Percentiles rank a stretch among this genome's conserved stretches.
phyloP scores from a whole-genome alignment of 2,797 vertebrate genomes.

The Heteromormyrus szaboi region DNA sequence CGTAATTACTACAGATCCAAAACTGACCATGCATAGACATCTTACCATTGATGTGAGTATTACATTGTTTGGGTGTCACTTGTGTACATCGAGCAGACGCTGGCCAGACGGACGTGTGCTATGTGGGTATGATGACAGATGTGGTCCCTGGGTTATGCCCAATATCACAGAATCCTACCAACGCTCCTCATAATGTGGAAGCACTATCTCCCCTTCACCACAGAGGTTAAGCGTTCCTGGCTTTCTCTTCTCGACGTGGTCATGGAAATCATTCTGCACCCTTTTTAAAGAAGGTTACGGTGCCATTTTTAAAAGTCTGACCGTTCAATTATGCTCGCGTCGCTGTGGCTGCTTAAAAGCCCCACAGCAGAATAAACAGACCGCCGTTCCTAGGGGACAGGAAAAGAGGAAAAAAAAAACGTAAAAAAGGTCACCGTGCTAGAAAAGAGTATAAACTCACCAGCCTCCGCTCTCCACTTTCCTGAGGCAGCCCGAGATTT shows the following conservation, averaged over 20 bases:
- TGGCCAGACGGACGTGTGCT: not conserved
- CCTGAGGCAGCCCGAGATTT: conserved; percentile 41
- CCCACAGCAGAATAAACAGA: not conserved
- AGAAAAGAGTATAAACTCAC: conserved; percentile 40
- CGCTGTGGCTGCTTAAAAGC: not conserved
- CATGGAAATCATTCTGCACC: not conserved
- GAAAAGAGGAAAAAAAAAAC: not conserved
- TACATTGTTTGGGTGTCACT: not conserved
- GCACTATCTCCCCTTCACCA: not conserved
- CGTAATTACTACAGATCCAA: not conserved
- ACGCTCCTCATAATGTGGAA: not conserved
- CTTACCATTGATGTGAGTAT: not conserved
- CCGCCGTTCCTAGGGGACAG: not conserved
- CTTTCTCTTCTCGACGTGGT: not conserved
- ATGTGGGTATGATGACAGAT: not conserved
- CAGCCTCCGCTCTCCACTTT: conserved; percentile 49
- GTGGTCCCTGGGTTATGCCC: not conserved
- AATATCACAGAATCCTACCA: not conserved
- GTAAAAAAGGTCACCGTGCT: not conserved
- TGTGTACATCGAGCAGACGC: not conserved
- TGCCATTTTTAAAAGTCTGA: not conserved
- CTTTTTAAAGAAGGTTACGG: not conserved
- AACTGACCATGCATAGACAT: not conserved
- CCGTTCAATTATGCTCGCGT: not conserved
- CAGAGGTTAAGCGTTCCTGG: not conserved